A percentile compares a stretch with the other conserved stretches of the same genome.
These are phyloP conservation scores for Drosophila putrida DNA, from an alignment of 2,888 invertebrate genomes.

Conservation along the genomic window DNA sequence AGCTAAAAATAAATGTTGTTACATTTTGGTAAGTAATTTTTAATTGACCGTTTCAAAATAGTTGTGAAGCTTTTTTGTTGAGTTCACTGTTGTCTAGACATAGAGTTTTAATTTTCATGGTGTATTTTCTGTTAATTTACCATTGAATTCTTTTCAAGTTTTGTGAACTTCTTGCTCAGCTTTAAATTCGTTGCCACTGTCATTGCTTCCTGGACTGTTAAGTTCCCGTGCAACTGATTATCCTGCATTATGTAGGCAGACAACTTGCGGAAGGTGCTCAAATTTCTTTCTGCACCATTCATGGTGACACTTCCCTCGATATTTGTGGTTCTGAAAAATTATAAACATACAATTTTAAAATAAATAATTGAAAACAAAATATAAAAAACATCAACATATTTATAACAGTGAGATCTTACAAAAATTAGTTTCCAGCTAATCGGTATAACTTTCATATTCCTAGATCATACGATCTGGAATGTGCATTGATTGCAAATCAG, in stretches of 20 bases:
- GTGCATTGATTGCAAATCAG: slow-evolving; percentile 3
- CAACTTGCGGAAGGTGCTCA: slow-evolving; percentile 95
- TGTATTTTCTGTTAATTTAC: slow-evolving; percentile 86
- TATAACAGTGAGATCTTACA: background rate
- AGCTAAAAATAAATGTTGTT: slow-evolving; percentile 23
- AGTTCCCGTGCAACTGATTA: slow-evolving; percentile 95
- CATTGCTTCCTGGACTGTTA: slow-evolving; percentile 98
- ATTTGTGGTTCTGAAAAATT: slow-evolving; percentile 89
- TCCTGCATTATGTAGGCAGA: slow-evolving; percentile 99
- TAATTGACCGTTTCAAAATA: slow-evolving; percentile 33
- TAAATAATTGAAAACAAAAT: too few relatives aligned
- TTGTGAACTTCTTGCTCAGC: slow-evolving; percentile 90
- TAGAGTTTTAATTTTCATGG: background rate
- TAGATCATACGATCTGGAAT: slow-evolving; percentile 4
- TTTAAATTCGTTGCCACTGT: slow-evolving; percentile 96
- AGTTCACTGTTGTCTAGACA: slow-evolving; percentile 7
- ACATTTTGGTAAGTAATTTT: slow-evolving; percentile 5
- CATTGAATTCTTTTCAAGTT: slow-evolving; percentile 92
- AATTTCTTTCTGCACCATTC: slow-evolving; percentile 93
- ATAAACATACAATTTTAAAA: background rate
- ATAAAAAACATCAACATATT: background rate
- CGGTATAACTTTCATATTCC: background rate
- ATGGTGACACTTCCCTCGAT: slow-evolving; percentile 94
- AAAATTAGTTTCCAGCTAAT: slow-evolving; percentile 1
- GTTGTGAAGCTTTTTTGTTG: background rate